Conservation (phyloP, 2,888 invertebrate species). For the Cantharis lateralis region DNA sequence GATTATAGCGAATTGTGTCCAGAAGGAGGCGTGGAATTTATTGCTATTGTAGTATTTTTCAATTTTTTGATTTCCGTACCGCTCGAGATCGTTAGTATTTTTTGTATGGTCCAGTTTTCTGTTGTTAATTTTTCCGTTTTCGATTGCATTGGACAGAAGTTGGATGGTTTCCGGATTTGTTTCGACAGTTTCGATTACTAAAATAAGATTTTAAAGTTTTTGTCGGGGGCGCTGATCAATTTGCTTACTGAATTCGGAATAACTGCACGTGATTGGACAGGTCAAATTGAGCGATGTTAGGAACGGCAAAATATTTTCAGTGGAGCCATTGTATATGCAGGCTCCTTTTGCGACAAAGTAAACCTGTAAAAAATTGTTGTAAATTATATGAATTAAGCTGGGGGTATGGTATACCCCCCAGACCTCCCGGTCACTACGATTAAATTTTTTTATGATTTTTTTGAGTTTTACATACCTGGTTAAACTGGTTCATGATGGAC, state of each 20-base stretch:
- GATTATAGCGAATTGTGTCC: slow-evolving; percentile 61
- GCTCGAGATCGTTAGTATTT: not conserved
- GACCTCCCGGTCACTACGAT: too few relatives aligned
- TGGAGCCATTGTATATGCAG: slow-evolving; percentile 72
- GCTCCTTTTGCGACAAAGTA: slow-evolving; percentile 63
- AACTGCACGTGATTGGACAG: slow-evolving; percentile 79
- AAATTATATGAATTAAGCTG: too few relatives aligned
- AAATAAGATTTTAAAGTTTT: slow-evolving; percentile 30
- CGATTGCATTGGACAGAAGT: slow-evolving; percentile 45
- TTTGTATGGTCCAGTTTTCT: slow-evolving; percentile 16
- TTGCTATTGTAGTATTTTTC: slow-evolving; percentile 17
- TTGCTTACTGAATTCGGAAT: slow-evolving; percentile 69
- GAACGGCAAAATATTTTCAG: slow-evolving; percentile 71
- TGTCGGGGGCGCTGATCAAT: not conserved
- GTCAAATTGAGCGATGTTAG: slow-evolving; percentile 66
- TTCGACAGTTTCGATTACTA: slow-evolving; percentile 56
- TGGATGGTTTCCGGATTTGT: slow-evolving; percentile 45
- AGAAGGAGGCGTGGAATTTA: slow-evolving; percentile 50
- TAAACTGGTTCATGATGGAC: slow-evolving; percentile 50
- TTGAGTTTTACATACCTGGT: not conserved
- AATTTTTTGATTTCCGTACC: slow-evolving; percentile 1
- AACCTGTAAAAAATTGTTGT: too few relatives aligned
- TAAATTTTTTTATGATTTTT: too few relatives aligned
- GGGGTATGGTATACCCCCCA: too few relatives aligned
- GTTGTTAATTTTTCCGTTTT: slow-evolving; percentile 54